Evolutionary conservation across 2,797 vertebrate species (phyloP), one percentile per base, ranked within the genome.

Genomic region (Ambastaia sidthimunki): DNA sequence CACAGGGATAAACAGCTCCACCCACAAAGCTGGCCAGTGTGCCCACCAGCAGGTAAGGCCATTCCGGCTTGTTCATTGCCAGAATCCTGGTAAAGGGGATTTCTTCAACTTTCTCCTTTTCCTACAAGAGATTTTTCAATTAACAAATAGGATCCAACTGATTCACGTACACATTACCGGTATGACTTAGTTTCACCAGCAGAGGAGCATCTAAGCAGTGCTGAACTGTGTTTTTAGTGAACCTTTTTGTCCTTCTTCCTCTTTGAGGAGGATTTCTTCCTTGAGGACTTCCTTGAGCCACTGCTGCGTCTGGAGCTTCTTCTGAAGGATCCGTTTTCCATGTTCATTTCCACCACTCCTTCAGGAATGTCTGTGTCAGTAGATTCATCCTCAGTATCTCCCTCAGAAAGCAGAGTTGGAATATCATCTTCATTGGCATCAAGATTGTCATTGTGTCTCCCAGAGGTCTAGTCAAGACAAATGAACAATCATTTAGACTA

Each of bases 51-150:
- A 94, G 80, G 34, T 89, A 93, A 9, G 85, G 83, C 86, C 87
- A 90, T 72, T 94, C 92, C 4, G 93, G 88, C 60, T 88, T 86
- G 80, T 91, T 92, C 77, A 91, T 37, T 59, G 89, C 86, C 83
- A 94, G 78, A 62, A 95, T 91, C 87, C 68, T 89, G 4, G 13
- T 76, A 66, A 92, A 91, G 50, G 92, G 57, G 60, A 92, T 82
- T 31, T 78, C 81, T 71, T 89, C 85, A 16, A 87, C 77, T 31
- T 85, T 82, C 55, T 94, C 90, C 0, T 90, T 77, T 83, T 89
- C 52, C 68, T 88, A 67, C 34, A 74, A 71, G 80, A 80, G n/a
- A 75, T 25, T 62, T 47, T 19, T 2, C 2, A 10, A 68, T 11
- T 2, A 62, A 31, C 5, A 31, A 16, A 62, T 7, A 2, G 13